Evolutionary conservation across 2,113 vertebrate species (phyloP), one percentile per base, ranked within the genome.

Genomic region (Telmatochromis sp.): DNA sequence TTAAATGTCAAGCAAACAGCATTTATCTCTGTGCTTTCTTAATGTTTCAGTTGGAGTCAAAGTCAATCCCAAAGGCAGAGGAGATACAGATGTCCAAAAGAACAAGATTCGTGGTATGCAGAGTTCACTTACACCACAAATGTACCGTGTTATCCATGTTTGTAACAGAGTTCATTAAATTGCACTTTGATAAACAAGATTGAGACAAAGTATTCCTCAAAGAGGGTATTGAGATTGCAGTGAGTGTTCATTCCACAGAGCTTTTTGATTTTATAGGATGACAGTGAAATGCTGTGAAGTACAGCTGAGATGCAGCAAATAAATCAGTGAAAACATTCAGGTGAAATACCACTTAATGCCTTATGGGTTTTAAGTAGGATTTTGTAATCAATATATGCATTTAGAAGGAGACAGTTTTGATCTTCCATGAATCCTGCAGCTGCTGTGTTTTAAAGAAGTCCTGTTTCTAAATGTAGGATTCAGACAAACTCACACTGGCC

Each of bases 71-170:
- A 97, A 96, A 95, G 88, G 92, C 90, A 96, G 95, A 90, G 96
- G 90, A 87, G 96, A 97, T 54, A 91, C 96, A 33, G 97, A 96
- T 57, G 91, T 96, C 45, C 96, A 96, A 93, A 97, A 97, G 94
- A 97, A 97, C 92, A 97, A 97, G 88, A 96, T 97, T 42, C 94
- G 91, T 82, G 96, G 97, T 97, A 94, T 53, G 94, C 83, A 51
- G 37, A 81, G 58, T 50, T 31, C 19, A 73, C 42, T 45, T 35
- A 42, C 10, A 33, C 15, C 47, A 80, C n/a, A 83, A 19, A 80
- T 57, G 5, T 23, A 68, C 12, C 9, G 23, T 60, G 19, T 45
- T 88, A 2, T 4, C 54, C 53, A 47, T 15, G 54, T 57, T 88
- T 82, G 7, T 26, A 65, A 35, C 83, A 75, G 9, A 35, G 9